Evolutionary conservation across 2,797 vertebrate genomes (phyloP).

Genomic region (Podarcis siculus): DNA sequence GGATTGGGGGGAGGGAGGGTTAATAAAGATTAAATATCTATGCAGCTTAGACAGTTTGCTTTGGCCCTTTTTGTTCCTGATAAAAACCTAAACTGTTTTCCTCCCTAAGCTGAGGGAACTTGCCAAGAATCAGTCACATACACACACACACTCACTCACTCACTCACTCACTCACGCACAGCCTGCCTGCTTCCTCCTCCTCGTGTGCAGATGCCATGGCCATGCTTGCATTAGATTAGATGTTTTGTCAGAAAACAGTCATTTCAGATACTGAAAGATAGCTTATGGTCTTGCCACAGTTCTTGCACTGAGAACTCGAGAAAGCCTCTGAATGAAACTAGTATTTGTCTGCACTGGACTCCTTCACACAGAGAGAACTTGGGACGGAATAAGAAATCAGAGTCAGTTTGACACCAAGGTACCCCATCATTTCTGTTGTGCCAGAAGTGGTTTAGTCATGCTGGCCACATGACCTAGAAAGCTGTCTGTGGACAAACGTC

Average conservation of each 20-base stretch:
- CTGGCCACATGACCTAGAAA: too few relatives aligned
- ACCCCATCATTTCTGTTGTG: accelerated
- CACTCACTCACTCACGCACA: too few relatives aligned
- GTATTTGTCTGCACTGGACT: constrained; percentile 1
- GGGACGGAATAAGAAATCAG: not conserved
- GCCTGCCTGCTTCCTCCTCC: not conserved
- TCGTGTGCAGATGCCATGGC: constrained; percentile 43
- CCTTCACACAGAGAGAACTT: not conserved
- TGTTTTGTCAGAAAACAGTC: constrained; percentile 66
- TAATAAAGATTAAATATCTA: constrained; percentile 26
- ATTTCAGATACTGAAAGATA: constrained; percentile 60
- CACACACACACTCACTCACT: not conserved
- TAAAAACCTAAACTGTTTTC: constrained; percentile 40
- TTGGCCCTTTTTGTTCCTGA: constrained; percentile 56
- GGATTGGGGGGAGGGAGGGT: too few relatives aligned
- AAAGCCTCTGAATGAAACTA: constrained; percentile 63
- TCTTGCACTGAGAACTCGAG: constrained; percentile 59
- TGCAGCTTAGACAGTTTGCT: constrained; percentile 53
- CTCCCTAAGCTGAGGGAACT: constrained; percentile 63
- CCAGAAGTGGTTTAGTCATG: too few relatives aligned
- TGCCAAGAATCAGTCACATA: constrained; percentile 34
- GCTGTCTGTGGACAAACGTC: too few relatives aligned
- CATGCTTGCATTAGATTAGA: constrained; percentile 58
- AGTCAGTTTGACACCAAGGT: too few relatives aligned
- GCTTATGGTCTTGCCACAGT: constrained; percentile 47